Conservation (phyloP, 2,797 vertebrate species). For the Squalus acanthias region DNA sequence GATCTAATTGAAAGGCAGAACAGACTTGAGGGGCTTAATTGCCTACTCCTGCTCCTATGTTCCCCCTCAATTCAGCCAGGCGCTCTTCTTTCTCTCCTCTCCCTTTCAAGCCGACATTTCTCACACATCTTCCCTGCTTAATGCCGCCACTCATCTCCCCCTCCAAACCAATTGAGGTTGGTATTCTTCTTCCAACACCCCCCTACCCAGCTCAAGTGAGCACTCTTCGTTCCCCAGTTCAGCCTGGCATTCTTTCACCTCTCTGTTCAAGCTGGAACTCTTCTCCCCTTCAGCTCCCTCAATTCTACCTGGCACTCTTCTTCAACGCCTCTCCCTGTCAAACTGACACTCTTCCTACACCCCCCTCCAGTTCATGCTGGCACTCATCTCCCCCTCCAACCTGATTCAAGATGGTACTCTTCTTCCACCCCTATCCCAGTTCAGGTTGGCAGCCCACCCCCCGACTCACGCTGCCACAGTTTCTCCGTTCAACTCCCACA, state of each 20-base stretch:
- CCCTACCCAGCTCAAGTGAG: not conserved
- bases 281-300: not conserved
- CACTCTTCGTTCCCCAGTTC: not conserved
- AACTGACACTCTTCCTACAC: not conserved
- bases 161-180: not conserved
- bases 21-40: too few species aligned
- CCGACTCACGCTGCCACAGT: not conserved
- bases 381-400: not conserved
- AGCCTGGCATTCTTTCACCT: not conserved
- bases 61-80: too few species aligned
- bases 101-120: not conserved
- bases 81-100: not conserved
- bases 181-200: not conserved
- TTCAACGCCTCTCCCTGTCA: not conserved
- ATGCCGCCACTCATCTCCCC: too few species aligned
- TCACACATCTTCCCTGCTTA: not conserved
- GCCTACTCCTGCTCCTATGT: too few species aligned
- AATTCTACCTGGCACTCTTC: not conserved
- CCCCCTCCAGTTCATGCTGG: not conserved
- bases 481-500: not conserved
- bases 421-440: not conserved
- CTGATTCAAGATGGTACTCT: not conserved
- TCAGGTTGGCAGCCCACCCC: not conserved
- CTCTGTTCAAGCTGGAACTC: not conserved
- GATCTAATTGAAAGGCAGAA: too few species aligned